phyloP scores from a whole-genome alignment of 2,888 invertebrate genomes.

The Tachystola acroxantha region DNA sequence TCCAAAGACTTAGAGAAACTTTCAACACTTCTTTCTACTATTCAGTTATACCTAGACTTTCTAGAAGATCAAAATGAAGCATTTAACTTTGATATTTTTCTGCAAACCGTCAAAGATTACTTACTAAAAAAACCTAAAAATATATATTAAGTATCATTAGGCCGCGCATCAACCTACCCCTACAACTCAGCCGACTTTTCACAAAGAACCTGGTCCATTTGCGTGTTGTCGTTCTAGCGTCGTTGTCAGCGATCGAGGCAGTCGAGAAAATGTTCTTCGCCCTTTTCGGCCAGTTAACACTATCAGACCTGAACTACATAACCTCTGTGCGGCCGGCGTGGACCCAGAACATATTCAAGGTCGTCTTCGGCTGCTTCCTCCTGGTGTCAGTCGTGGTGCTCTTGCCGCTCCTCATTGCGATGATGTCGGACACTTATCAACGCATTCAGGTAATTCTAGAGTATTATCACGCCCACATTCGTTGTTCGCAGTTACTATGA shows the following conservation, averaged over 20 bases:
- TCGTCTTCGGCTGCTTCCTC: slow-evolving; percentile 98
- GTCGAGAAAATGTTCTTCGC: slow-evolving; percentile 99
- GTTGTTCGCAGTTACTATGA: slow-evolving; percentile 91
- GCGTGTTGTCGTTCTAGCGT: slow-evolving; percentile 81
- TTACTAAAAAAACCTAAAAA: neutral
- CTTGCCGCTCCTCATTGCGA: slow-evolving; percentile 99
- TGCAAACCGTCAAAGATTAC: no score
- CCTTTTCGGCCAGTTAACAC: slow-evolving; percentile 95
- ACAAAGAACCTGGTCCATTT: slow-evolving; percentile 62
- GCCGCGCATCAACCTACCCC: slow-evolving; percentile 37
- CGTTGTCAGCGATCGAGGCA: slow-evolving; percentile 93
- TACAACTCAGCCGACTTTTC: slow-evolving; percentile 28
- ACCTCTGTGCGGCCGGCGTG: slow-evolving; percentile 84
- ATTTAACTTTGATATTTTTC: no score
- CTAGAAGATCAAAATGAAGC: no score
- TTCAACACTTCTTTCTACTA: no score
- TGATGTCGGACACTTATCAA: slow-evolving; percentile 99
- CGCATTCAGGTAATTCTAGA: slow-evolving; percentile 95
- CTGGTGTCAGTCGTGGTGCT: slow-evolving; percentile 98
- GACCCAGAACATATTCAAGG: slow-evolving; percentile 92
- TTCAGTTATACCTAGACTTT: no score
- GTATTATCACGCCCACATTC: slow-evolving; percentile 36
- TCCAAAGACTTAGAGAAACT: no score
- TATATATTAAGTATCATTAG: neutral
- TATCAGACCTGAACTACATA: slow-evolving; percentile 89